A percentile compares a stretch with the other conserved stretches of the same genome.
Evolutionary conservation across 2,113 vertebrate genomes (phyloP).

Genomic region (Mola mola): DNA sequence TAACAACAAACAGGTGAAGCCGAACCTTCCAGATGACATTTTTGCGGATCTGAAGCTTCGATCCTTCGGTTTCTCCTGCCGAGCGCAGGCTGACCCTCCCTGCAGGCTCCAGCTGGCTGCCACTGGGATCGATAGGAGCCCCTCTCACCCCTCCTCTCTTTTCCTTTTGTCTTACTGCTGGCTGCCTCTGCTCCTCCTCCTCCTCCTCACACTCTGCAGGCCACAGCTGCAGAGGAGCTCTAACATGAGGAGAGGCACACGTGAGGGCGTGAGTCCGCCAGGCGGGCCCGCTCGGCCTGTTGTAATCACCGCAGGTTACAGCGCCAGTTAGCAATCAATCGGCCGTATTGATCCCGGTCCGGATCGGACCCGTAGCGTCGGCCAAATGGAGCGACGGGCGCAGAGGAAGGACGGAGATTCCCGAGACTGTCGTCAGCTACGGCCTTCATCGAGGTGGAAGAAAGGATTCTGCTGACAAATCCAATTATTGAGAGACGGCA

Average conservation of each 20-base stretch:
- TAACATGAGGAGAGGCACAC: constrained; percentile 41
- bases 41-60: no score
- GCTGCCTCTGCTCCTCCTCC: constrained; percentile 75
- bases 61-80: no score
- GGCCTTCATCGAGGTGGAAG: constrained; percentile 94
- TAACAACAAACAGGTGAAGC: no score
- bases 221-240: constrained; percentile 31
- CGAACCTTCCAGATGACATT: no score
- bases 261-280: no score
- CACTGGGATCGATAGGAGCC: constrained; percentile 43
- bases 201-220: constrained; percentile 20
- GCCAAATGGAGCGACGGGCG: constrained; percentile 63
- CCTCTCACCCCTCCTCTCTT: constrained; percentile 52
- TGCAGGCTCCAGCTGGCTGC: no score
- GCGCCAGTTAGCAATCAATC: constrained; percentile 49
- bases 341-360: constrained; percentile 58
- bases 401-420: constrained; percentile 32
- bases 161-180: constrained; percentile 97
- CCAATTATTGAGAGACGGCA: constrained; percentile 95
- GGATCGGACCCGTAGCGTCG: no score
- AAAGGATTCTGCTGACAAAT: constrained; percentile 96
- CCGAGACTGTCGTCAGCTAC: constrained; percentile 78
- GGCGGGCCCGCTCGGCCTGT: no score
- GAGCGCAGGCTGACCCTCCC: not conserved
- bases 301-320: no score